Evolutionary conservation across 2,113 vertebrate genomes (phyloP), one percentile per base, ranked within the genome.

Genomic region (Oreocharis arfaki): DNA sequence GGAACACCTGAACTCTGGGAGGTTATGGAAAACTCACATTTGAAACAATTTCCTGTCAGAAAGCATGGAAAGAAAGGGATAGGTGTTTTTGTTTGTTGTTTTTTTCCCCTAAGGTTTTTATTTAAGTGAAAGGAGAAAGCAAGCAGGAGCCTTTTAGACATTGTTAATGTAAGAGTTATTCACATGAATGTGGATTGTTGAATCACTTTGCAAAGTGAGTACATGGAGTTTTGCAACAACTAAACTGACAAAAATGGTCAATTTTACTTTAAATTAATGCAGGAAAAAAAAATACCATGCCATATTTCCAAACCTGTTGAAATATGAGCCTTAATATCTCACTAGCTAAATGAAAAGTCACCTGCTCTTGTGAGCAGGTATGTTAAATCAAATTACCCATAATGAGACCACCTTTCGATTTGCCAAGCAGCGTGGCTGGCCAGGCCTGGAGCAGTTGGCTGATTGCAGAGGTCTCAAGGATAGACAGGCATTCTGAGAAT

Each of bases 401-500:
- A 90, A 84, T 4, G 10, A 96, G 78, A 55, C 9, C 1, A 0
- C 47, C 56, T 77, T 79, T 53, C 8, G 3, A 8, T 56, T 68
- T 97, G 92, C 87, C 87, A 95, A 46, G 63, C 32, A 47, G 50
- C 3, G 1, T 80, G 69, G 73, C 76, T 70, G 32, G 76, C 61
- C 52, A 70, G 68, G 46, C 28, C 76, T 57, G 22, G 21, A 89
- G 87, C 84, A 96, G 69, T 64, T 90, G 95, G 83, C 90, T 85
- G 91, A n/a, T 4, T 82, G 69, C 84, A 87, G 67, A 70, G 78
- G 33, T 74, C 90, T 89, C 91, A 90, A 91, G 87, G 78, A 92
- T 60, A 71, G 68, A 76, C 5, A 5, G 56, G 67, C 32, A 8
- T 70, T 95, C n/a, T 42, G 74, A 96, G 70, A 84, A 76, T n/a